These are phyloP conservation scores for Agraylea sexmaculata DNA, from an alignment of 1,140 invertebrate species.

Conservation along the genomic window DNA sequence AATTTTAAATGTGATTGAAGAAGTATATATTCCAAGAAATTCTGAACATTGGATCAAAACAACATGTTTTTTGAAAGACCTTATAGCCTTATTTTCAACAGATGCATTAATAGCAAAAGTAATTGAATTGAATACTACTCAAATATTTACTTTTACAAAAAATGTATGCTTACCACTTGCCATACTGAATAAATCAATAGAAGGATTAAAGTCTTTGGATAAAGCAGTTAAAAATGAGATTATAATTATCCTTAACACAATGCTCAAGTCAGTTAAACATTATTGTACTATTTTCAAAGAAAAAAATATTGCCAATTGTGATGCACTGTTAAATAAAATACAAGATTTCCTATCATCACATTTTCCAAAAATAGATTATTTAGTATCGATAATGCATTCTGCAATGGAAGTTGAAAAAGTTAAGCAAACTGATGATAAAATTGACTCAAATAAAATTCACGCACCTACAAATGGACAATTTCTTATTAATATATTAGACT, in stretches of 20 bases:
- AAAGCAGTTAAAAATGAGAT: slow-evolving; percentile 34
- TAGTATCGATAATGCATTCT: slow-evolving; percentile 39
- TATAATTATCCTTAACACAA: slow-evolving; percentile 35
- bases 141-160: slow-evolving; percentile 39
- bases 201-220: slow-evolving; percentile 30
- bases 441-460: slow-evolving; percentile 27
- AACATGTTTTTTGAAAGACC: slow-evolving; percentile 40
- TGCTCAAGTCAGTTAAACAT: slow-evolving; percentile 33
- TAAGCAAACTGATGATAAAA: slow-evolving; percentile 16
- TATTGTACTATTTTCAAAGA: slow-evolving; percentile 32
- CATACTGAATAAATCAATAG: slow-evolving; percentile 35
- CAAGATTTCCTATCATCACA: slow-evolving; percentile 38
- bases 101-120: slow-evolving; percentile 30
- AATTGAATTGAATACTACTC: slow-evolving; percentile 26
- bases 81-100: slow-evolving; percentile 36
- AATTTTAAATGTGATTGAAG: slow-evolving; percentile 44
- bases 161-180: slow-evolving; percentile 38
- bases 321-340: slow-evolving; percentile 32
- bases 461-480: slow-evolving; percentile 28
- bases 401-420: slow-evolving; percentile 34
- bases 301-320: slow-evolving; percentile 27
- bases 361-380: slow-evolving; percentile 37
- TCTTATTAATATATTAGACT: slow-evolving; percentile 39
- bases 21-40: slow-evolving; percentile 45
- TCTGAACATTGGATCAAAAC: slow-evolving; percentile 46